Evolutionary conservation across 2,113 vertebrate species (phyloP), one percentile per base, ranked within the genome.

Genomic region (Xiphophorus hellerii): DNA sequence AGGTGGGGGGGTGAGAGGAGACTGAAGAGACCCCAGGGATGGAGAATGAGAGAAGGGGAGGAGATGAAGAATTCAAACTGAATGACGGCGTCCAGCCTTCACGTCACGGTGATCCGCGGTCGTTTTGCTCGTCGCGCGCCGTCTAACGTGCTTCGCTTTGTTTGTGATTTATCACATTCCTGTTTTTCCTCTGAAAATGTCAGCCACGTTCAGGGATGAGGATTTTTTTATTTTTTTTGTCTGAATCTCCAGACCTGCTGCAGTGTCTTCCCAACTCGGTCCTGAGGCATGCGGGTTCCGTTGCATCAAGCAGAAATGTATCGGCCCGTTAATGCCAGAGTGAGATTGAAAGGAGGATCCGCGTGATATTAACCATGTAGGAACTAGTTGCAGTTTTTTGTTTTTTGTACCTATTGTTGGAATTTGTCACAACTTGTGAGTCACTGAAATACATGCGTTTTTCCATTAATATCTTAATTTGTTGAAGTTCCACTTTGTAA

Each of bases 1-100:
- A 28, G 28, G 69, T 2, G 37, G 29, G 69, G 42, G 30, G 39
- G 31, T 69, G 48, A 62, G 2, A 51, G 3, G 33, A 70, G 71
- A 83, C 78, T 27, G 54, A 74, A 84, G 76, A 74, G 69, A 71
- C 76, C 82, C 74, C 68, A 7, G 30, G 30, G 63, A 71, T 22
- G 33, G n/a, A 66, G 11, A 72, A 67, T 48, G 31, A 71, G 35
- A 60, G 69, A 72, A 60, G 66, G 12, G 17, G 61, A 71, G 17
- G 61, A 71, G 69, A 37, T 67, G 62, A 66, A 74, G 31, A 73
- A 75, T 78, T 12, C 14, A 69, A 74, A 60, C 35, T 29, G 27
- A 71, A 68, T 42, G 58, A 54, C 5, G 72, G 68, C 30, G 69
- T 54, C 60, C 29, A 29, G 71, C 31, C 62, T 66, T 22, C 30